Base-by-base conservation (phyloP, 2,113 vertebrate genomes). In the Excalfactoria chinensis region DNA sequence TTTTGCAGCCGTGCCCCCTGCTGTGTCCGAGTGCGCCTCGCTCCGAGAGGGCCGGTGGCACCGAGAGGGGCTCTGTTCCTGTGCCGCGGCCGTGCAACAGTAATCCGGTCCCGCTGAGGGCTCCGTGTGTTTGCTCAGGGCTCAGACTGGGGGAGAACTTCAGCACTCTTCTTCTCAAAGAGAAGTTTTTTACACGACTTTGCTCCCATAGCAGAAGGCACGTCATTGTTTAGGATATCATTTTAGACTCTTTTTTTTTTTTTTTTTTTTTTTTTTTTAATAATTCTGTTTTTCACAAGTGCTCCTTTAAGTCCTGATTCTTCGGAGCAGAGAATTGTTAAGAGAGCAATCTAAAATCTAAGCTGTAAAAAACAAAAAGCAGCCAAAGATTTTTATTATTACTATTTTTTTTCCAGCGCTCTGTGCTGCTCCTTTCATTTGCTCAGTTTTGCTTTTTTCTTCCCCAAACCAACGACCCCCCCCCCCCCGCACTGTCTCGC, bases 51-150 rank as follows among this genome's bases (percentile, higher is more conserved):
- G 93, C 93, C 15, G 25, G 25, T 80, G 69, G 69, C 40, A 64
- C 94, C 37, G 66, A 70, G 85, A 86, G 81, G 56, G 60, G 59
- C 55, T 86, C 72, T 92, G 86, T 64, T 6, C 18, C 46, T 69
- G 21, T 80, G 91, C 71, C 8, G n/a, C 76, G 74, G 73, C 48
- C 8, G 15, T 86, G 48, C 78, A 87, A 96, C 97, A 94, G 83
- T 86, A 93, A 76, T 93, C 32, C 69, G 64, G 62, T 59, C 81
- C 46, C 13, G 58, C 8, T 53, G 69, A 78, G 67, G 62, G 40
- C 77, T 95, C 86, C 77, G 32, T 86, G 26, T 78, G 43, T 90
- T 95, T 95, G 75, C 86, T 93, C 34, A 84, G 59, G 84, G 67
- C 49, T 68, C 70, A 58, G n/a, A 25, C 67, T 93, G 12, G 79